Evolutionary conservation across 2,797 vertebrate genomes (phyloP).

Genomic region (Peromyscus nudipes): DNA sequence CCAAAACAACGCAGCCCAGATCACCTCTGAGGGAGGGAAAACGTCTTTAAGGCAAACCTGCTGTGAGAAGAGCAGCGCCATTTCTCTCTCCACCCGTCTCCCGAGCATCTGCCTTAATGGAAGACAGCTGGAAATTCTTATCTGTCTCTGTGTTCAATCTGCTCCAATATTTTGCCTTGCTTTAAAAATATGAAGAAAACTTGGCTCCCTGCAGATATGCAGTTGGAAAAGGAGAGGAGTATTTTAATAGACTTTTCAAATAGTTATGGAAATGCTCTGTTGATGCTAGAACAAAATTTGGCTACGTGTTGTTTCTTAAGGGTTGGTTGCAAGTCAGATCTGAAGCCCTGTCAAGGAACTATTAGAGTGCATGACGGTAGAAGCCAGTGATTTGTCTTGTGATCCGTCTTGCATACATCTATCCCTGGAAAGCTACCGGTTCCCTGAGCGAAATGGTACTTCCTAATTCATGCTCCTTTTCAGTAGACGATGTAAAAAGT

Average conservation of each 20-base stretch:
- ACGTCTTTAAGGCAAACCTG: background rate
- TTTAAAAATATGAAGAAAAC: slow-evolving; percentile 67
- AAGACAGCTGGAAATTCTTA: slow-evolving; percentile 48
- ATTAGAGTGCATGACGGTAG: background rate
- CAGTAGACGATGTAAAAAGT: background rate
- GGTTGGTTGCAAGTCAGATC: slow-evolving; percentile 1
- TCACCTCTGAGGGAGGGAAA: background rate
- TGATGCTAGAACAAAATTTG: slow-evolving; percentile 28
- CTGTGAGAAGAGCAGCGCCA: background rate
- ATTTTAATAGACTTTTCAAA: slow-evolving; percentile 61
- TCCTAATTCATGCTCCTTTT: slow-evolving; percentile 36
- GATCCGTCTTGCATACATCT: background rate
- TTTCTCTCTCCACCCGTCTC: background rate
- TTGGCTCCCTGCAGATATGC: background rate
- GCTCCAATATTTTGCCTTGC: slow-evolving; percentile 42
- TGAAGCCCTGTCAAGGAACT: slow-evolving; percentile 22
- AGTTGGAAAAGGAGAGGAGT: slow-evolving; percentile 27
- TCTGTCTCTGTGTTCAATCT: slow-evolving; percentile 40
- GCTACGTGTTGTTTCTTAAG: slow-evolving; percentile 25
- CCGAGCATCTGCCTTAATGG: slow-evolving; percentile 25
- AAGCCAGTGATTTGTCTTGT: background rate
- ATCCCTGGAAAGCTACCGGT: slow-evolving; percentile 22
- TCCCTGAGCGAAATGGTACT: background rate
- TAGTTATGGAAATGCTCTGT: slow-evolving; percentile 20
- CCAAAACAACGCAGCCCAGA: background rate